Evolutionary conservation across 2,888 invertebrate species (phyloP).

Genomic region (Nineta flava): DNA sequence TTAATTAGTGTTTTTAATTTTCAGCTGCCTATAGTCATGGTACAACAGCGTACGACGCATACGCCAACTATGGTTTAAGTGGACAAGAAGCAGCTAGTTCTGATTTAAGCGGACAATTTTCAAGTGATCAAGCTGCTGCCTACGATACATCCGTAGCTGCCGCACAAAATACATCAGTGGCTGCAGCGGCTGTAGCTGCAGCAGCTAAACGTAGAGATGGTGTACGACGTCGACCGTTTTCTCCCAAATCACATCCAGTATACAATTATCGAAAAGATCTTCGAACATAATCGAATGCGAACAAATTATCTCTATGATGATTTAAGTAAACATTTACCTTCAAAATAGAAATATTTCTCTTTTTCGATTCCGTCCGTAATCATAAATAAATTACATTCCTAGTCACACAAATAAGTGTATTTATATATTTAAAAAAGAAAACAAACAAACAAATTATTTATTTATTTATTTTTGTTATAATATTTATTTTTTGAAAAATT

Average conservation of each 20-base stretch:
- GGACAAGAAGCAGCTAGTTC: conserved; percentile 8
- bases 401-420: conserved; percentile 11
- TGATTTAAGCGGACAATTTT: conserved; percentile 5
- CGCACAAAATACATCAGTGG: background rate
- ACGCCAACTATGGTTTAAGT: conserved; percentile 1
- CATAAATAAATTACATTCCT: too few relatives aligned
- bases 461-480: too few relatives aligned
- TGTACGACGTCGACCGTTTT: background rate
- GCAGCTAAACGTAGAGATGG: background rate
- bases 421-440: background rate
- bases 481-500: too few relatives aligned
- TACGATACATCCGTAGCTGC: background rate
- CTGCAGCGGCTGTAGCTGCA: conserved; percentile 1
- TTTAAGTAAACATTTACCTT: too few relatives aligned
- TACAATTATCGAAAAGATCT: conserved; percentile 1
- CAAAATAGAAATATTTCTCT: too few relatives aligned
- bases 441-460: conserved; percentile 9
- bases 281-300: background rate
- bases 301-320: too few relatives aligned
- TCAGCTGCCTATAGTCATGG: background rate
- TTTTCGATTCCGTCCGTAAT: too few relatives aligned
- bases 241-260: background rate
- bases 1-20: too few relatives aligned
- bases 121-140: background rate
- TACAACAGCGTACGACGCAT: conserved; percentile 1